Conservation (phyloP, 2,797 vertebrate genomes). For the Buphagus erythrorhynchus region DNA sequence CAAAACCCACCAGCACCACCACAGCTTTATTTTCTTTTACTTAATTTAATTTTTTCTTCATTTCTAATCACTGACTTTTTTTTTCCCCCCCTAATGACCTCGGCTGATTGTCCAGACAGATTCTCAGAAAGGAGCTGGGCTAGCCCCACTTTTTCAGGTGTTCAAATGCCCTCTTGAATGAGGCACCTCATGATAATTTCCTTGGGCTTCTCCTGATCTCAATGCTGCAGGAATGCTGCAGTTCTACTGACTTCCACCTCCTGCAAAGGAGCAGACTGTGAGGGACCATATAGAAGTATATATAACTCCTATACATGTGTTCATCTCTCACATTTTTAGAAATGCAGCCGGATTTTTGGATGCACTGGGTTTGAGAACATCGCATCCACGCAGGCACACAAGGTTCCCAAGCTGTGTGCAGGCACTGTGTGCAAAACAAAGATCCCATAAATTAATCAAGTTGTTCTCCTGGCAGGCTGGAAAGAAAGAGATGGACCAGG, state of each 20-base stretch:
- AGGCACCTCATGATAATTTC: not conserved
- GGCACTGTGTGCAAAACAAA: not conserved
- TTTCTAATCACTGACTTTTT: not conserved
- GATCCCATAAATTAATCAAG: conserved; percentile 42
- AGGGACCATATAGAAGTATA: not conserved
- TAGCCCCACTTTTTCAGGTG: not conserved
- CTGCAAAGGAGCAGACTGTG: not conserved
- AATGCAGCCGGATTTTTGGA: not conserved
- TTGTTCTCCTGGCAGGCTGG: not conserved
- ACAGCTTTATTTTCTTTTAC: not conserved
- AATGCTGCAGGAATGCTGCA: not conserved
- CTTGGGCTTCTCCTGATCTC: not conserved
- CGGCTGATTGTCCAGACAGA: not conserved
- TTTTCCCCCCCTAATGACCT: fast-evolving
- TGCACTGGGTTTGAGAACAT: not conserved
- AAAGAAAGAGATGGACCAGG: not conserved
- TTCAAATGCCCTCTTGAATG: not conserved
- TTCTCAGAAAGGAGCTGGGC: not conserved
- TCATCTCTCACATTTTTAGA: not conserved
- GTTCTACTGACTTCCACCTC: not conserved
- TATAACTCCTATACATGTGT: not conserved
- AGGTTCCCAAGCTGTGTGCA: not conserved
- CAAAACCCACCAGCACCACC: not conserved
- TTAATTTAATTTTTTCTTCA: not conserved
- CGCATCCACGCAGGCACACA: not conserved